Evolutionary conservation across 2,113 vertebrate species (phyloP).

Genomic region (Holacanthus passer): DNA sequence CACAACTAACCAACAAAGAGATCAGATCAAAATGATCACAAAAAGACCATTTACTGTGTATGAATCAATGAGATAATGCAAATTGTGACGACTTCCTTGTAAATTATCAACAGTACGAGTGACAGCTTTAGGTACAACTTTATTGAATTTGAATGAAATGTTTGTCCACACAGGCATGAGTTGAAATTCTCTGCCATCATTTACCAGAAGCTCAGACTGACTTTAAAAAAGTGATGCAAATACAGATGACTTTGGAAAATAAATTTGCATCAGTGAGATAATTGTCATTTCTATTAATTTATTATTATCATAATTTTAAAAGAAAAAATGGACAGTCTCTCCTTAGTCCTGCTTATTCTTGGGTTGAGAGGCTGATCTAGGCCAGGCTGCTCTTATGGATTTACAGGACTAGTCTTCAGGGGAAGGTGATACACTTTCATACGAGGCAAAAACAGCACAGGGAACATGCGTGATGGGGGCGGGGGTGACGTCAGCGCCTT

Average conservation of each 20-base stretch:
- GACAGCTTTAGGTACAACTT: no score
- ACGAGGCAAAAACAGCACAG: rapidly evolving
- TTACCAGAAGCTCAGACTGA: no score
- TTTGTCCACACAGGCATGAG: no score
- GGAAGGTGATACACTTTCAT: not conserved
- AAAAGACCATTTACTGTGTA: not conserved
- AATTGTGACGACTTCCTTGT: not conserved
- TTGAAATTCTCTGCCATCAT: no score
- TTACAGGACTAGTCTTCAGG: not conserved
- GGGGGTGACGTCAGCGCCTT: not conserved
- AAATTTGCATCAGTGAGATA: not conserved
- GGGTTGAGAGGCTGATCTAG: not conserved
- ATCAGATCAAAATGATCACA: no score
- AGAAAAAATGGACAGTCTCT: not conserved
- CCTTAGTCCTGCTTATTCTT: not conserved
- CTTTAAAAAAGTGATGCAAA: no score
- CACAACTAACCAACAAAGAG: no score
- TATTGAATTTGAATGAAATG: no score
- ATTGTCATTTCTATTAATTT: no score
- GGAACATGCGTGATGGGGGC: not conserved
- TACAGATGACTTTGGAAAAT: not conserved
- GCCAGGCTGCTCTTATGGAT: not conserved
- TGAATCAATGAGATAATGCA: not conserved
- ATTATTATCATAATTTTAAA: no score
- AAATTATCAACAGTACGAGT: no score